Evolutionary conservation across 2,113 vertebrate genomes (phyloP).

Genomic region (Atherinomorus stipes): DNA sequence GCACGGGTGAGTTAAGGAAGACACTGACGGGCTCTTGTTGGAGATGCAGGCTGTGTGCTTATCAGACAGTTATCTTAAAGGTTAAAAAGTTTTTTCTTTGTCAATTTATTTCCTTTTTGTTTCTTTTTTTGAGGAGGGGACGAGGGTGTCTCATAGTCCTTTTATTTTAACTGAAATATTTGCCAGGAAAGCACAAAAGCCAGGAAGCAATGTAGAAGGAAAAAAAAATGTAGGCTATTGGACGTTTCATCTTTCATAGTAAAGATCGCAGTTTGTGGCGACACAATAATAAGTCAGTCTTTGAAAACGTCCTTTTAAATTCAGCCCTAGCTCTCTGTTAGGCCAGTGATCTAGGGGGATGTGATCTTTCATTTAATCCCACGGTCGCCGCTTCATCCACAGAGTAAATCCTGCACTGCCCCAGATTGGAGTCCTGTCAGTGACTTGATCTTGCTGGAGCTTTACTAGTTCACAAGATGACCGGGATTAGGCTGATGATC

Average conservation of each 20-base stretch:
- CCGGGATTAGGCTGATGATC: slow-evolving; percentile 63
- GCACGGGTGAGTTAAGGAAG: slow-evolving; percentile 47
- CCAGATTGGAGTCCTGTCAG: slow-evolving; percentile 82
- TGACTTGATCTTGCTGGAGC: slow-evolving; percentile 69
- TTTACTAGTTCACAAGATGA: slow-evolving; percentile 74
- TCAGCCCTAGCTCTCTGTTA: slow-evolving; percentile 55
- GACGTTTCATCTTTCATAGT: no score
- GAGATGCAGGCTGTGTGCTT: neutral
- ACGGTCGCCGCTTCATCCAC: slow-evolving; percentile 79
- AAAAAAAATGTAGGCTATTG: neutral
- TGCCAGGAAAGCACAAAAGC: neutral
- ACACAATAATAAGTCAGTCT: slow-evolving; percentile 25
- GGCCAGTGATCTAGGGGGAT: slow-evolving; percentile 64
- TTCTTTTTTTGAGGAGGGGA: no score
- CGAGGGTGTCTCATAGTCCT: no score
- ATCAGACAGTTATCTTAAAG: neutral
- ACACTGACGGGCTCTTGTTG: neutral
- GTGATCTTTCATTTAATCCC: slow-evolving; percentile 77
- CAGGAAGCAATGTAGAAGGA: neutral
- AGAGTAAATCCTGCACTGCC: slow-evolving; percentile 83
- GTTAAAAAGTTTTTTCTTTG: neutral
- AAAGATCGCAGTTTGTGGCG: neutral
- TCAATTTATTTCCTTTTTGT: neutral
- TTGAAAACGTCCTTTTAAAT: slow-evolving; percentile 55
- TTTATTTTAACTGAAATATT: no score